Evolutionary conservation across 1,140 invertebrate genomes (phyloP).

Genomic region (Cotesia glomerata): DNA sequence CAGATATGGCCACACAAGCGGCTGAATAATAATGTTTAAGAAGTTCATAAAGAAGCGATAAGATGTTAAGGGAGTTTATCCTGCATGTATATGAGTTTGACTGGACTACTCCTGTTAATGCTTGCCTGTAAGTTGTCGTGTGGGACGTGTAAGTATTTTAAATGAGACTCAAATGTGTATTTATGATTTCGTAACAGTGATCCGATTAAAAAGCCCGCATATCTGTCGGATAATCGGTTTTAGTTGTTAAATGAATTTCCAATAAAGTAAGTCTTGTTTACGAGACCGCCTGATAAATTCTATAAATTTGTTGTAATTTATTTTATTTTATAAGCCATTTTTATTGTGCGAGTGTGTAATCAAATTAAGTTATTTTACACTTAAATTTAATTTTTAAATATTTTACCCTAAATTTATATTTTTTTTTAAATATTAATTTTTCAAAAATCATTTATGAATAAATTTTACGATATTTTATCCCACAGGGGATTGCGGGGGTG

Average conservation of each 20-base stretch:
- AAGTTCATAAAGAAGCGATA: slow-evolving; percentile 8
- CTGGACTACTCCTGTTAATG: background rate
- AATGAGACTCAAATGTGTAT: slow-evolving; percentile 29
- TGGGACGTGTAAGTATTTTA: slow-evolving; percentile 30
- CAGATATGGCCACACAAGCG: slow-evolving; percentile 24
- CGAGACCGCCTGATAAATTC: background rate
- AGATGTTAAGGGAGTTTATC: slow-evolving; percentile 5
- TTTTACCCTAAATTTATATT: no score
- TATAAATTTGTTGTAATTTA: no score
- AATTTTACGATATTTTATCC: no score
- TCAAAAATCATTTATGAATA: no score
- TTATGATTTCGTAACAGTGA: slow-evolving; percentile 24
- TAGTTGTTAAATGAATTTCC: background rate
- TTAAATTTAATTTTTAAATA: no score
- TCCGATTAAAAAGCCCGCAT: background rate
- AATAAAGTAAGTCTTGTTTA: background rate
- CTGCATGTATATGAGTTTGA: background rate
- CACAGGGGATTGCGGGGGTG: no score
- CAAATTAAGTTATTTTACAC: no score
- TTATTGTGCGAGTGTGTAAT: no score
- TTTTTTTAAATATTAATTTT: no score
- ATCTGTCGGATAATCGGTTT: background rate
- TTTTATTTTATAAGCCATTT: no score
- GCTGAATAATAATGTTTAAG: background rate
- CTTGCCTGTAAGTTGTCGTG: slow-evolving; percentile 7